Percentiles rank a stretch among this genome's conserved stretches.
These are phyloP conservation scores for Macroglossus sobrinus DNA, from an alignment of 2,113 vertebrate genomes.

Conservation along the genomic window DNA sequence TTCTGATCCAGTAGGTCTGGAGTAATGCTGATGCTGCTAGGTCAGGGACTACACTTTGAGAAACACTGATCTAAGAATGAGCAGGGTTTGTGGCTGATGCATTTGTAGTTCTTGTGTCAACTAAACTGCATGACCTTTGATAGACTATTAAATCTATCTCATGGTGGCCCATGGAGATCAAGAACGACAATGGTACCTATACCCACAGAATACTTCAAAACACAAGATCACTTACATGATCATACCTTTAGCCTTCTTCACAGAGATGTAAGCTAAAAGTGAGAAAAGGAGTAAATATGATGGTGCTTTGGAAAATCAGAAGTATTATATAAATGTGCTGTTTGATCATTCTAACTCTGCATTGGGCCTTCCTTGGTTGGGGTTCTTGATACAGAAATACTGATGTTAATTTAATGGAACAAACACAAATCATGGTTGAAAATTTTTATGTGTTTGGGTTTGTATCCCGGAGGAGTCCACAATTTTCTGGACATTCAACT, in stretches of 20 bases:
- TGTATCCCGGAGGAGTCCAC: background rate
- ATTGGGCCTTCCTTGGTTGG: background rate
- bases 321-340: background rate
- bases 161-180: background rate
- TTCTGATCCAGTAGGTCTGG: background rate
- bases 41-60: background rate
- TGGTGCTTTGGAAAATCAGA: background rate
- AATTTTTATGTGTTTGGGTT: background rate
- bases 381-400: background rate
- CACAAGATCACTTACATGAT: background rate
- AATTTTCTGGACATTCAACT: background rate
- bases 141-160: background rate
- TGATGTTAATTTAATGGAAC: background rate
- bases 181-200: background rate
- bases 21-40: background rate
- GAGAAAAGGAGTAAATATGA: background rate
- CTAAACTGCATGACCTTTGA: conserved; percentile 15
- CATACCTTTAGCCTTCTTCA: background rate
- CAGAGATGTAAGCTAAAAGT: background rate
- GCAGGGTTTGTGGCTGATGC: background rate
- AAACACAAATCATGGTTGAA: background rate
- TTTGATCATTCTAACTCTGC: background rate
- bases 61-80: conserved; percentile 35
- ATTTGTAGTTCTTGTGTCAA: conserved; percentile 39
- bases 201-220: background rate